Percentiles rank a stretch among this genome's conserved stretches.
Evolutionary conservation across 2,888 invertebrate genomes (phyloP).

Genomic region (Cetonia aurata): DNA sequence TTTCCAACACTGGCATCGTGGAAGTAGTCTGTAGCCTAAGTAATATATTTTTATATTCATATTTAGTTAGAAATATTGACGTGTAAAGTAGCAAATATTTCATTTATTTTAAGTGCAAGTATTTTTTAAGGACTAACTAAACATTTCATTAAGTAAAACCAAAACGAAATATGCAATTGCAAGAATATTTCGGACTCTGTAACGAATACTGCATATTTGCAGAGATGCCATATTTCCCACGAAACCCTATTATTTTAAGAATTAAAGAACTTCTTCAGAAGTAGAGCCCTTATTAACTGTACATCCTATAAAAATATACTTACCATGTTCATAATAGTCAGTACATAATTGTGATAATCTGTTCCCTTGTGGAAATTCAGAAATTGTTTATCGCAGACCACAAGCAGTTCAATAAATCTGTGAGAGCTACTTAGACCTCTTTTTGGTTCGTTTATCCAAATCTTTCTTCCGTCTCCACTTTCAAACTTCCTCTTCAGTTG

Average conservation of each 20-base stretch:
- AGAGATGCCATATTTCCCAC: too few relatives aligned
- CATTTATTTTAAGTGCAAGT: too few relatives aligned
- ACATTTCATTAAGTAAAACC: too few relatives aligned
- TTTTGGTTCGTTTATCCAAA: slow-evolving; percentile 45
- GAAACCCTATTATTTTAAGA: too few relatives aligned
- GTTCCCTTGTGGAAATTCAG: slow-evolving; percentile 74
- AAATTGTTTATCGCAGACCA: slow-evolving; percentile 78
- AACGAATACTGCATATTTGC: too few relatives aligned
- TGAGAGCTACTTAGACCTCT: slow-evolving; percentile 63
- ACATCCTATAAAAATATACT: slow-evolving; percentile 44
- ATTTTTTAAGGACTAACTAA: too few relatives aligned
- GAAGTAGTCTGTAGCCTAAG: slow-evolving; percentile 65
- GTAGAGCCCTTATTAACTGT: not conserved
- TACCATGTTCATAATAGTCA: slow-evolving; percentile 80
- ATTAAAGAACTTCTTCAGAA: too few relatives aligned
- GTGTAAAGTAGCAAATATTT: too few relatives aligned
- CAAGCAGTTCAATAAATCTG: slow-evolving; percentile 72
- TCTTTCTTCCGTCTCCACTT: not conserved
- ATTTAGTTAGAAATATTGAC: too few relatives aligned
- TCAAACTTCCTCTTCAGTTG: slow-evolving; percentile 54
- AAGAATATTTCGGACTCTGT: too few relatives aligned
- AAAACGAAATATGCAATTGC: too few relatives aligned
- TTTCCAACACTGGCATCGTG: slow-evolving; percentile 69
- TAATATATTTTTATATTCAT: not conserved
- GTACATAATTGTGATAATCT: slow-evolving; percentile 74